Conservation (phyloP, 2,113 vertebrate genomes). For the Microcebus jonahi region DNA sequence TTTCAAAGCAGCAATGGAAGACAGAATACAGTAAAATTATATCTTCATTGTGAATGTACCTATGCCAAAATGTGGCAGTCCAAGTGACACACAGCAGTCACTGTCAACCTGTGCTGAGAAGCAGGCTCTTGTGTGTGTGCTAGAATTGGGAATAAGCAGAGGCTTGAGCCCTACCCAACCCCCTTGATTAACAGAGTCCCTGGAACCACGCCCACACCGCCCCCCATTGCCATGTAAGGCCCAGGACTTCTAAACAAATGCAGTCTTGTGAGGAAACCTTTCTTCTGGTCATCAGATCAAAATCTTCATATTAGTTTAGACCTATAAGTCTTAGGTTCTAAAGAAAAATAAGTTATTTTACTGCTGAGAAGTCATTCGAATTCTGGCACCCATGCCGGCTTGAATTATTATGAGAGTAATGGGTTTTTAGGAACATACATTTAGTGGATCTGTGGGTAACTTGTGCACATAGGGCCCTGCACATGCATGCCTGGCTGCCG, state of each 20-base stretch:
- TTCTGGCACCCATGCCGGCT: not conserved
- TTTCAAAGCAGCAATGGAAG: conserved; percentile 20
- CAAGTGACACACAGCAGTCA: not conserved
- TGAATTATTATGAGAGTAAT: not conserved
- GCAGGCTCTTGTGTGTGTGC: not conserved
- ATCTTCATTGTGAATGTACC: not conserved
- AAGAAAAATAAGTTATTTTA: not conserved
- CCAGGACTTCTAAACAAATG: not conserved
- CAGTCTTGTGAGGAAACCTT: not conserved
- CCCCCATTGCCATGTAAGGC: not conserved
- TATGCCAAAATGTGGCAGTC: not conserved
- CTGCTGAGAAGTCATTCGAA: not conserved
- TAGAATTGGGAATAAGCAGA: not conserved
- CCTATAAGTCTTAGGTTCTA: not conserved
- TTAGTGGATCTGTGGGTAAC: not conserved
- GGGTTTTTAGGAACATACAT: not conserved
- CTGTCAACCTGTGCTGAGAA: not conserved
- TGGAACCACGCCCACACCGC: not conserved
- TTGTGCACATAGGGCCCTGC: not conserved
- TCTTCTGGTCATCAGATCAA: not conserved
- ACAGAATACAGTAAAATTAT: not conserved
- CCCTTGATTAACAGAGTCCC: not conserved
- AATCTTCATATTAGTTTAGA: not conserved
- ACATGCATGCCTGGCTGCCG: not conserved
- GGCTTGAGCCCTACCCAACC: not conserved